Evolutionary conservation across 2,113 vertebrate genomes (phyloP).

Genomic region (western clawed frog (Xenopus tropicalis)): UCB_Xtro_10.0 CM004447.2:16195001-16195500

Average conservation of each 20-base stretch:
- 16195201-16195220: slow-evolving; percentile 11
- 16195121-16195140: slow-evolving; percentile 36
- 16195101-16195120: slow-evolving; percentile 32
- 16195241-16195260: slow-evolving; percentile 9
- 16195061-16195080: slow-evolving; percentile 36
- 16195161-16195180: slow-evolving; percentile 36
- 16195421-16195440: too few relatives aligned
- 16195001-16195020: slow-evolving; percentile 22
- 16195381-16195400: too few relatives aligned
- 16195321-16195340: too few relatives aligned
- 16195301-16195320: too few relatives aligned
- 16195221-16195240: not conserved
- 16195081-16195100: slow-evolving; percentile 33
- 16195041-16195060: slow-evolving; percentile 40
- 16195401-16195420: too few relatives aligned
- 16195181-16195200: slow-evolving; percentile 24
- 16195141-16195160: slow-evolving; percentile 41
- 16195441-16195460: too few relatives aligned
- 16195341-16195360: too few relatives aligned
- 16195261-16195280: slow-evolving; percentile 3
- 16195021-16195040: slow-evolving; percentile 31
- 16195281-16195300: not conserved
- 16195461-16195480: too few relatives aligned
- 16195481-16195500: too few relatives aligned
- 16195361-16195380: too few relatives aligned